phyloP scores from a whole-genome alignment of 1,140 invertebrate species.

The Drusus annulatus region DNA sequence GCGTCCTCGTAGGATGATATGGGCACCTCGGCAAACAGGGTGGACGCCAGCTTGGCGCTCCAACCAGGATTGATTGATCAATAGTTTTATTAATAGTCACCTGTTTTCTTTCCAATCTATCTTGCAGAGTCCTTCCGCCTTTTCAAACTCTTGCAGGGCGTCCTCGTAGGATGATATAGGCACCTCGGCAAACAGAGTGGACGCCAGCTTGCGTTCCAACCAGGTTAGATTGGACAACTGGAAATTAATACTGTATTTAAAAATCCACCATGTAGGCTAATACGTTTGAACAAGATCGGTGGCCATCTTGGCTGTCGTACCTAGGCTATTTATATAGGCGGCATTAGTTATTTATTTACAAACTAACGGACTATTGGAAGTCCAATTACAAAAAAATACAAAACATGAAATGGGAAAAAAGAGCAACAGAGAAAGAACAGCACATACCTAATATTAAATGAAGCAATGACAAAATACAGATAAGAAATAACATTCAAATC shows the following conservation, averaged over 20 bases:
- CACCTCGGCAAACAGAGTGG: constrained; percentile 78
- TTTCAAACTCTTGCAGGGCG: constrained; percentile 76
- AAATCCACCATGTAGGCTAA: no score
- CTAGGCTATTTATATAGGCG: not conserved
- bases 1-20: constrained; percentile 78
- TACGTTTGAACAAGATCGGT: no score
- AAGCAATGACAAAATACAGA: no score
- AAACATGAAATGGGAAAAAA: no score
- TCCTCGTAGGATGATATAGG: constrained; percentile 78
- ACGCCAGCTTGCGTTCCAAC: no score
- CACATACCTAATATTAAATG: no score
- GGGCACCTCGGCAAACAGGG: constrained; percentile 80
- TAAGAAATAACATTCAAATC: no score
- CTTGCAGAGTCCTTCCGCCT: constrained; percentile 75
- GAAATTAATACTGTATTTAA: not conserved
- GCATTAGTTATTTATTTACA: not conserved
- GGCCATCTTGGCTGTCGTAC: no score
- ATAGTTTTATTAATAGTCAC: constrained; percentile 9
- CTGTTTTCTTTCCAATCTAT: constrained; percentile 81
- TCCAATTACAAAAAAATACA: no score
- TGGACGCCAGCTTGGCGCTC: constrained; percentile 81
- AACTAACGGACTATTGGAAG: no score
- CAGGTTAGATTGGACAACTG: constrained; percentile 66
- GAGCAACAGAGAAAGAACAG: no score
- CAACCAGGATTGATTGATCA: constrained; percentile 71